phyloP scores from a whole-genome alignment of 2,888 invertebrate genomes.

The Papilio elwesi region DNA sequence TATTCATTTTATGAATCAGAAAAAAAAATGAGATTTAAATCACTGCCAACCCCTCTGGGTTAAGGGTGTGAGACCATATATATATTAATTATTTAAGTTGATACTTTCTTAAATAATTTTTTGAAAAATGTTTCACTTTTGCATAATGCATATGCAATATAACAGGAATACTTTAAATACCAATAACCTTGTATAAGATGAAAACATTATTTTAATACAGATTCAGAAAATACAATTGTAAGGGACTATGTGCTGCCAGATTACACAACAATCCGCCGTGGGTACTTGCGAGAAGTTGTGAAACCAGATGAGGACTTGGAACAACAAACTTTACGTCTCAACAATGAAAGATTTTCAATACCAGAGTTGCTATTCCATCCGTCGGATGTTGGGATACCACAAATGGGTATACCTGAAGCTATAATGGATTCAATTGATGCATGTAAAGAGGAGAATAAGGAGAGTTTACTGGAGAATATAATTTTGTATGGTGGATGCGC shows the following conservation, averaged over 20 bases:
- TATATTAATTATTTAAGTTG: too few relatives aligned
- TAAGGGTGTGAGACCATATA: too few relatives aligned
- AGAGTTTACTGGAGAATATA: conserved; percentile 92
- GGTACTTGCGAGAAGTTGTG: conserved; percentile 82
- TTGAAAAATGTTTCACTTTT: too few relatives aligned
- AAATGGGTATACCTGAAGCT: conserved; percentile 96
- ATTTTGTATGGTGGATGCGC: conserved; percentile 92
- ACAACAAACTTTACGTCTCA: conserved; percentile 92
- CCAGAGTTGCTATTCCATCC: conserved; percentile 98
- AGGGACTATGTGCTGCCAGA: conserved; percentile 98
- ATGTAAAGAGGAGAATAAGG: conserved; percentile 89
- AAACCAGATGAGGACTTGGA: conserved; percentile 79
- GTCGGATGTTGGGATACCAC: conserved; percentile 95
- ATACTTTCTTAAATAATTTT: too few relatives aligned
- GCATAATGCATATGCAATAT: too few relatives aligned
- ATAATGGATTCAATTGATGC: conserved; percentile 90
- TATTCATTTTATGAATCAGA: too few relatives aligned
- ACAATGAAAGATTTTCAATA: conserved; percentile 96
- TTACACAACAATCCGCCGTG: conserved; percentile 94
- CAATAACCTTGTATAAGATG: not conserved
- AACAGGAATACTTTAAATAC: too few relatives aligned
- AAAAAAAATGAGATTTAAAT: too few relatives aligned
- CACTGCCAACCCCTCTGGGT: too few relatives aligned
- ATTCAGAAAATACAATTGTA: conserved; percentile 87
- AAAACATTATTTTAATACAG: conserved; percentile 54